A percentile compares a stretch with the other conserved stretches of the same genome.
phyloP scores from a whole-genome alignment of 2,888 invertebrate genomes.

The Busseola fusca region DNA sequence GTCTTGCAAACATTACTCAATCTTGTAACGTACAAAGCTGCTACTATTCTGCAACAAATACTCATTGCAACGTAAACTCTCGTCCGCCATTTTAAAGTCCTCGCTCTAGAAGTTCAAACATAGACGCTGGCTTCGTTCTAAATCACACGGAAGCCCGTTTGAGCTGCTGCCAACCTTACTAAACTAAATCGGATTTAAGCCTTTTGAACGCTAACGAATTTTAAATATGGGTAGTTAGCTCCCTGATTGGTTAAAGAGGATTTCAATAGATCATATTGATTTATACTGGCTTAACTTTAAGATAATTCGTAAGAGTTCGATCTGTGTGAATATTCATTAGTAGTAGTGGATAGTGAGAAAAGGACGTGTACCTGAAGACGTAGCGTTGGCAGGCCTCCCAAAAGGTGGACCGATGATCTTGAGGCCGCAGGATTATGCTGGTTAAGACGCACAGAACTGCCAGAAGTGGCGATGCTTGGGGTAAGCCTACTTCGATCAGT shows the following conservation, averaged over 20 bases:
- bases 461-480: not conserved
- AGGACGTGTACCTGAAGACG: not conserved
- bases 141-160: constrained; percentile 72
- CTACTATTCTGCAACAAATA: not conserved
- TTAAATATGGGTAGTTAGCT: constrained; percentile 77
- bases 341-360: not conserved
- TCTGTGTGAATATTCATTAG: not conserved
- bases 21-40: not conserved
- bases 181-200: constrained; percentile 75
- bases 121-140: constrained; percentile 61
- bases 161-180: constrained; percentile 72
- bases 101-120: constrained; percentile 54
- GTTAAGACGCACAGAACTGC: not conserved
- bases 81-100: constrained; percentile 44
- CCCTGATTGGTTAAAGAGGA: constrained; percentile 65
- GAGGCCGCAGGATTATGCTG: not conserved
- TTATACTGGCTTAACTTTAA: constrained; percentile 48
- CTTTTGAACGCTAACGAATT: constrained; percentile 76
- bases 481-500: not conserved
- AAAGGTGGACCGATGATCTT: not conserved
- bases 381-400: not conserved
- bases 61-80: not conserved
- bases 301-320: constrained; percentile 17
- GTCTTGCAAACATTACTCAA: not conserved
- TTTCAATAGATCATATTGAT: constrained; percentile 59